Evolutionary conservation across 1,140 invertebrate species (phyloP), one percentile per base, ranked within the genome.

Genomic region (Saccostrea glomerata): DNA sequence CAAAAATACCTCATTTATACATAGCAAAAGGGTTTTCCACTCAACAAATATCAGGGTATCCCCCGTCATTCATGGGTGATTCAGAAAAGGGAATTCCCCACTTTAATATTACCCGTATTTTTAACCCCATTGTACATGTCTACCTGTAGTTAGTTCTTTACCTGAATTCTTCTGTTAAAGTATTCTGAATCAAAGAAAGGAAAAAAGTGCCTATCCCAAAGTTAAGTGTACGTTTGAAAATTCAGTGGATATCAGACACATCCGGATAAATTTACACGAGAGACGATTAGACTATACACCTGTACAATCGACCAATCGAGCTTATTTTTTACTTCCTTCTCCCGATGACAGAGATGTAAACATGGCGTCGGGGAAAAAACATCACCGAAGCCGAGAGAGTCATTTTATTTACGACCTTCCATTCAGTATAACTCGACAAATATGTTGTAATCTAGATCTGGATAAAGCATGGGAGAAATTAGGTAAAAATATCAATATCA

Each of bases 381-480:
- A 84, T 17, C 17, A 55, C 40, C 17, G 82, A 84, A 30, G 54
- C 36, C 25, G 73, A 55, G 40, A 84, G 23, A 84, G 47, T 56
- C 40, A n/a, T 55, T 89, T 87, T 56, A 87, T 89, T 25, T 89
- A 89, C 86, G 63, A 89, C 30, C 84, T 89, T 13, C 89, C 89
- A 1, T 89, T 85, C 56, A 89, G 89, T 86, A 89, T 89, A 5
- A 89, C 89, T 73, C 85, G 86, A 85, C 83, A 89, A 56, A 85
- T 89, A 13, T 84, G 86, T 82, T 84, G 60, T 60, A 87, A 87
- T 77, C 82, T 89, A 63, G 89, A 89, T 63, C 66, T 89, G 36
- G 89, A 89, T 58, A 84, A 82, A 77, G 86, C 89, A 66, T 89
- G 89, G 89, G 86, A 89, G 86, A 83, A 82, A 56, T 87, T 89